These are phyloP conservation scores for Cataglyphis cursor DNA, from an alignment of 2,888 invertebrate species.

Conservation along the genomic window DNA sequence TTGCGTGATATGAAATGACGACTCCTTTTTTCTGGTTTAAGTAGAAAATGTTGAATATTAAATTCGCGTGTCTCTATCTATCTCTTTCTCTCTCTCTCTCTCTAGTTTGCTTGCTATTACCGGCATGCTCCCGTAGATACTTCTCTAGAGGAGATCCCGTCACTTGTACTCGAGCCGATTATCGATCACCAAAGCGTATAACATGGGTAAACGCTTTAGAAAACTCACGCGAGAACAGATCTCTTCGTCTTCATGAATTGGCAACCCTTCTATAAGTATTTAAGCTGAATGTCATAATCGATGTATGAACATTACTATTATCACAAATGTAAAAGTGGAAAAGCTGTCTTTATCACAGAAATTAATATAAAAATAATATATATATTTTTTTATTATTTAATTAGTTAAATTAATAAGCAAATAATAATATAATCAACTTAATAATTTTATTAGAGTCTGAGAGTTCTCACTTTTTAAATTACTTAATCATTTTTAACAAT, in stretches of 20 bases:
- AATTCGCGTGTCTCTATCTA: conserved; percentile 68
- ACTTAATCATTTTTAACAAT: neutral
- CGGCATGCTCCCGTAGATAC: conserved; percentile 86
- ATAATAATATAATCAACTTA: neutral
- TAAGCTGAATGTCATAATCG: neutral
- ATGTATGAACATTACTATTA: neutral
- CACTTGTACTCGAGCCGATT: conserved; percentile 75
- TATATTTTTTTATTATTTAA: neutral
- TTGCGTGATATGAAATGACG: neutral
- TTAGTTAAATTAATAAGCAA: neutral
- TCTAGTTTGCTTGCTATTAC: conserved; percentile 85
- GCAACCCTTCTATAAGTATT: neutral
- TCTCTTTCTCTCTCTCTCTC: conserved; percentile 70
- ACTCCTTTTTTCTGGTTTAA: conserved; percentile 59
- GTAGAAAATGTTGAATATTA: conserved; percentile 59
- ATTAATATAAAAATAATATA: neutral
- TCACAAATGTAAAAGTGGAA: neutral
- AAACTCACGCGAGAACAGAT: conserved; percentile 46
- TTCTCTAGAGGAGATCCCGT: conserved; percentile 78
- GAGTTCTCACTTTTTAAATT: neutral
- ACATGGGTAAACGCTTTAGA: conserved; percentile 58
- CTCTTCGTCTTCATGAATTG: conserved; percentile 43
- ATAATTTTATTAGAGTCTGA: neutral
- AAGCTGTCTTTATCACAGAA: neutral
- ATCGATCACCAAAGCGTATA: conserved; percentile 66